Conservation (phyloP, 2,888 invertebrate species). For the Meteorus colon region DNA sequence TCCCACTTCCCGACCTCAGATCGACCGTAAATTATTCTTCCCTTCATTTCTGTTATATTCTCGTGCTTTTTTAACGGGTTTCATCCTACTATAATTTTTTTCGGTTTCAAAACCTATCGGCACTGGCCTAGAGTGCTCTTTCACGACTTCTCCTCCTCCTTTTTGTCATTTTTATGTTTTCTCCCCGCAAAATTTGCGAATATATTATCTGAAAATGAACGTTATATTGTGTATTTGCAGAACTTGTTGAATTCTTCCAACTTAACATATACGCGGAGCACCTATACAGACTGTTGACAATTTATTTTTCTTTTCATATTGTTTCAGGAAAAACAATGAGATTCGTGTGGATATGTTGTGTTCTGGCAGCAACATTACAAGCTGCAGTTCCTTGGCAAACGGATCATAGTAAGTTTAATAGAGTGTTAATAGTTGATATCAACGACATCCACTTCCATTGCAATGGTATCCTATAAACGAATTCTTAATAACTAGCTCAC, state of each 20-base stretch:
- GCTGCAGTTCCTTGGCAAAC: constrained; percentile 63
- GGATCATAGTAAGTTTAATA: constrained; percentile 66
- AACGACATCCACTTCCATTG: too few relatives aligned
- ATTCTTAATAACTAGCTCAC: too few relatives aligned
- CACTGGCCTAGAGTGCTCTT: too few relatives aligned
- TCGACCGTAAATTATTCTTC: too few relatives aligned
- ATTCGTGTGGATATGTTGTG: constrained; percentile 63
- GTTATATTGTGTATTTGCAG: constrained; percentile 11
- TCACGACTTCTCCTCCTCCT: constrained; percentile 16
- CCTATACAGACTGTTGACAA: background rate
- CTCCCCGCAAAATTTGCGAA: constrained; percentile 11
- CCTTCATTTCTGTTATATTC: too few relatives aligned
- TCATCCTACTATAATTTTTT: too few relatives aligned
- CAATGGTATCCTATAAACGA: too few relatives aligned
- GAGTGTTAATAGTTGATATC: constrained; percentile 52
- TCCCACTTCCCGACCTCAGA: too few relatives aligned
- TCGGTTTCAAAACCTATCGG: too few relatives aligned
- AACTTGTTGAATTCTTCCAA: constrained; percentile 15
- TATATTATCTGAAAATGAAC: constrained; percentile 32
- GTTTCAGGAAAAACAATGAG: constrained; percentile 58
- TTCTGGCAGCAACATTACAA: constrained; percentile 62
- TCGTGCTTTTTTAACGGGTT: too few relatives aligned
- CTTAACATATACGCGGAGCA: background rate
- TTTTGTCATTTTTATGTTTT: too few relatives aligned
- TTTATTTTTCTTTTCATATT: constrained; percentile 3